Percentiles rank a stretch among this genome's conserved stretches.
Evolutionary conservation across 2,888 invertebrate species (phyloP).

Genomic region (Bursaphelenchus okinawaensis): DNA sequence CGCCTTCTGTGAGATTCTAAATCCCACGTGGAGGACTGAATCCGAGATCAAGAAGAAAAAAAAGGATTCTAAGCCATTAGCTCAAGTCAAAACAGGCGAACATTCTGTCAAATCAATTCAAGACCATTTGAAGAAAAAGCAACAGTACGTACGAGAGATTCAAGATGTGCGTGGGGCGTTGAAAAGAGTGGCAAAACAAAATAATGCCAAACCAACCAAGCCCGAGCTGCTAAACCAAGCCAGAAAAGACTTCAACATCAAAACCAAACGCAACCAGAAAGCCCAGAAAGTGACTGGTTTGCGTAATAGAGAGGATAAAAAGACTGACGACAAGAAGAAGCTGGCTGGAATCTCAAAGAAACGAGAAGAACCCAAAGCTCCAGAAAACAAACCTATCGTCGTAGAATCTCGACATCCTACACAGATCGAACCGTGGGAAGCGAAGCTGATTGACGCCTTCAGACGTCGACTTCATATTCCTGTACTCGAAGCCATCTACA

Average conservation of each 20-base stretch:
- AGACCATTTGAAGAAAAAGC: slow-evolving; percentile 17
- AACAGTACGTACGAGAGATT: slow-evolving; percentile 16
- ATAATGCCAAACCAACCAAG: slow-evolving; percentile 5
- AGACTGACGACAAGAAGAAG: background rate
- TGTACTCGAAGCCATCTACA: slow-evolving; percentile 31
- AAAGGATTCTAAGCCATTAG: background rate
- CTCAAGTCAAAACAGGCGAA: background rate
- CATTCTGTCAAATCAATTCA: slow-evolving; percentile 22
- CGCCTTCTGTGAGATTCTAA: background rate
- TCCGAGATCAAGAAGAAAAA: slow-evolving; percentile 12
- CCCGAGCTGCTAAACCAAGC: background rate
- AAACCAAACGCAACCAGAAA: background rate
- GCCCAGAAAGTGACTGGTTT: background rate
- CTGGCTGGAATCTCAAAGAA: background rate
- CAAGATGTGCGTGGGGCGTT: slow-evolving; percentile 20
- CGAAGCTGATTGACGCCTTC: slow-evolving; percentile 42
- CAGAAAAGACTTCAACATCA: background rate
- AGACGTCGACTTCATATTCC: slow-evolving; percentile 40
- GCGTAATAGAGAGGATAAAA: background rate
- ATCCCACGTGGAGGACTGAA: background rate
- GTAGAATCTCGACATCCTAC: background rate
- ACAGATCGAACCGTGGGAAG: slow-evolving; percentile 16
- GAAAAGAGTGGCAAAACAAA: slow-evolving; percentile 17
- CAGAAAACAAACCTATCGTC: background rate
- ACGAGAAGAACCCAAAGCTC: background rate